Conservation (phyloP, 2,888 invertebrate genomes). For the Brassicogethes aeneus region DNA sequence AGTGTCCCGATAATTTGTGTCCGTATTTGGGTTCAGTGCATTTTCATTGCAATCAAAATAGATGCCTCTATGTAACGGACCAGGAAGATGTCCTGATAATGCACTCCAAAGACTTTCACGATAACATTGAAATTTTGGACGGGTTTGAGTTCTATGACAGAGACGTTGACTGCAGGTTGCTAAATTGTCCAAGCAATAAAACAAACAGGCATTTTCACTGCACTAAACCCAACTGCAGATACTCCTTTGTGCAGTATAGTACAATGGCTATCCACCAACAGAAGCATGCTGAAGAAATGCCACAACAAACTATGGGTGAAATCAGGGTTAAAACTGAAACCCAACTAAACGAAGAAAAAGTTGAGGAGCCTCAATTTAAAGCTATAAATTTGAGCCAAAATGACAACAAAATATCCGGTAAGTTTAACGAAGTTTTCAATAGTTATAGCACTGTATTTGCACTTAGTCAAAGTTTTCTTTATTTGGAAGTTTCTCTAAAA, state of each 20-base stretch:
- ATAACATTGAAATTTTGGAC: conserved; percentile 69
- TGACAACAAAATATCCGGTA: conserved; percentile 36
- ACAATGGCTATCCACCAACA: conserved; percentile 65
- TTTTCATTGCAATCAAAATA: conserved; percentile 74
- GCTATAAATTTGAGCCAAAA: conserved; percentile 36
- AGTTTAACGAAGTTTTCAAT: too few species aligned
- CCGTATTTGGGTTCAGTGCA: conserved; percentile 62
- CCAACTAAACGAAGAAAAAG: conserved; percentile 26
- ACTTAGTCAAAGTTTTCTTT: not conserved
- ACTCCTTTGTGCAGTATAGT: conserved; percentile 65
- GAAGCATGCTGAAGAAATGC: conserved; percentile 45
- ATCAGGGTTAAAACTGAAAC: conserved; percentile 25
- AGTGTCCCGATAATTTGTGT: conserved; percentile 70
- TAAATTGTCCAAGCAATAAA: conserved; percentile 59
- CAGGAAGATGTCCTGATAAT: conserved; percentile 67
- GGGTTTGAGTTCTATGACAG: conserved; percentile 79
- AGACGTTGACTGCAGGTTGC: conserved; percentile 59
- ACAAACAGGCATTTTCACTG: conserved; percentile 72
- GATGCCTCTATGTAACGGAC: conserved; percentile 78
- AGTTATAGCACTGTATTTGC: too few species aligned
- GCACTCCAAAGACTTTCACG: conserved; percentile 82
- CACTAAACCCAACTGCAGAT: conserved; percentile 58
- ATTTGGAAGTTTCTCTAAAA: not conserved
- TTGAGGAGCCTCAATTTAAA: conserved; percentile 23
- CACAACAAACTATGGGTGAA: conserved; percentile 14